Evolutionary conservation across 1,140 invertebrate species (phyloP).

Genomic region (Bombus consobrinus): DNA sequence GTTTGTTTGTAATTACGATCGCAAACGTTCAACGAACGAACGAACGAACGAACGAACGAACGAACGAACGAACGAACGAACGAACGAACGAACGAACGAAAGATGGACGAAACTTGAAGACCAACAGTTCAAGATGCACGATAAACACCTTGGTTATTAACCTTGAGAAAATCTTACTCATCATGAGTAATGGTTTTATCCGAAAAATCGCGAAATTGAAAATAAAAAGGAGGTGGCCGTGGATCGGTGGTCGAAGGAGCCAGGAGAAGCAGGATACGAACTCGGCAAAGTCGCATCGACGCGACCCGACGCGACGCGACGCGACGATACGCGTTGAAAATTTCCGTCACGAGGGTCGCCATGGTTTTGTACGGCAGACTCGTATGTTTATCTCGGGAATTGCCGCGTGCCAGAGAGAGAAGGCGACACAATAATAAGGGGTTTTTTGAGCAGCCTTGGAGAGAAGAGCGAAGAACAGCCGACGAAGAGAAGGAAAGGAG

Average conservation of each 20-base stretch:
- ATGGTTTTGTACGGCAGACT: conserved; percentile 7
- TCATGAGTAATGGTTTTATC: background rate
- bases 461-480: background rate
- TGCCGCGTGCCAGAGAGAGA: background rate
- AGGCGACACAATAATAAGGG: conserved; percentile 20
- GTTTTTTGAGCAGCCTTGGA: conserved; percentile 46
- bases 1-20: too few relatives aligned
- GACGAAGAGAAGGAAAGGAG: background rate
- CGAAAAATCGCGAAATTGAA: background rate
- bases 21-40: too few relatives aligned
- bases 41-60: too few relatives aligned
- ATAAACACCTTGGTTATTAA: background rate
- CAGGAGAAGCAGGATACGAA: background rate
- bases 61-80: too few relatives aligned
- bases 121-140: too few relatives aligned
- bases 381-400: conserved; percentile 23
- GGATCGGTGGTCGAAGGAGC: too few relatives aligned
- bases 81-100: too few relatives aligned
- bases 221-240: background rate
- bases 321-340: background rate
- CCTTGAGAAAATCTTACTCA: background rate
- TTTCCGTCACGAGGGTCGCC: background rate
- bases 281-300: background rate
- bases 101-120: too few relatives aligned
- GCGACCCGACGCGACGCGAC: too few relatives aligned